Conservation (phyloP, 2,113 vertebrate genomes). For the Hirundichthys speculiger region DNA sequence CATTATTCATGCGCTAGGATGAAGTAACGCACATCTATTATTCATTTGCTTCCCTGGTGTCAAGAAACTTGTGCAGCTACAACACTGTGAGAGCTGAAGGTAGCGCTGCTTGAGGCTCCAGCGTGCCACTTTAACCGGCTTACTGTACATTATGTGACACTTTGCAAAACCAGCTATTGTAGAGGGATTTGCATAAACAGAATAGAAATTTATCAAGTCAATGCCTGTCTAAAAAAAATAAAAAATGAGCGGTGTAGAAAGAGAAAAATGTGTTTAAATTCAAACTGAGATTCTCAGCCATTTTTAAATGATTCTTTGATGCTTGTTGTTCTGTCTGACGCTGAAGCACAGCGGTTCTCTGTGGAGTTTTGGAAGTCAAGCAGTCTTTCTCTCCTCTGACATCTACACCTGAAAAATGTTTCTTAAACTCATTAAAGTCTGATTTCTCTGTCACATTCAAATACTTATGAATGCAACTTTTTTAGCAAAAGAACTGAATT, state of each 20-base stretch:
- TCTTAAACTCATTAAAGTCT: neutral
- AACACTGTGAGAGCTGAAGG: constrained; percentile 43
- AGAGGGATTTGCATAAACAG: constrained; percentile 53
- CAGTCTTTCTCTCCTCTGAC: neutral
- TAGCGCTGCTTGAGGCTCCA: constrained; percentile 43
- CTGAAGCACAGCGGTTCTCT: neutral
- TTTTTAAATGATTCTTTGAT: constrained; percentile 26
- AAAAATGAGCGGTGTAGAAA: constrained; percentile 12
- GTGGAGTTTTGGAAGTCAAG: neutral
- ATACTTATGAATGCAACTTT: too few species aligned
- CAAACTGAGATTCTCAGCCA: constrained; percentile 25
- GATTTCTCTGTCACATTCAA: too few species aligned
- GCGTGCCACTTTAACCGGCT: too few species aligned
- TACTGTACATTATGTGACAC: constrained; percentile 36
- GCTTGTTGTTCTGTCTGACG: neutral
- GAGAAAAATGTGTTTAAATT: constrained; percentile 42
- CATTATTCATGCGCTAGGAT: constrained; percentile 60
- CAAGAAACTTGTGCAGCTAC: constrained; percentile 12
- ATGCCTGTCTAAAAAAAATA: constrained; percentile 20
- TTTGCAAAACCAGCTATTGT: constrained; percentile 48
- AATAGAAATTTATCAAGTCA: constrained; percentile 51
- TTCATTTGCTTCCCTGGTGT: constrained; percentile 56
- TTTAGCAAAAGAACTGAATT: too few species aligned
- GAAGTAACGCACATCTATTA: constrained; percentile 72
- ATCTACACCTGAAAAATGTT: neutral